Evolutionary conservation across 2,888 invertebrate genomes (phyloP).

Genomic region (Heliconius charithonia): DNA sequence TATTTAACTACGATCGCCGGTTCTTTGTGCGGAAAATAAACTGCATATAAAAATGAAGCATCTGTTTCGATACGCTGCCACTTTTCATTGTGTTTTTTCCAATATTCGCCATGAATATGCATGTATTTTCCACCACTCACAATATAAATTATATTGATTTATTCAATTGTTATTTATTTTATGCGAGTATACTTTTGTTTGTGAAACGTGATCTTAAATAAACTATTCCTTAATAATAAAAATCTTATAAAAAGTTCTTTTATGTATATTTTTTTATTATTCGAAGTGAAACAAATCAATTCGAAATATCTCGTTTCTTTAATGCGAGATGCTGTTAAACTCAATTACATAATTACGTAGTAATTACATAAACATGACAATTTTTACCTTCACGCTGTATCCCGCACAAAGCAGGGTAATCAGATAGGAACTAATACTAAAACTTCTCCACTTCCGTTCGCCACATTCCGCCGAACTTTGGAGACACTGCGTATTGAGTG

Average conservation of each 20-base stretch:
- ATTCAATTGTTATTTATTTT: conserved; percentile 22
- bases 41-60: conserved; percentile 5
- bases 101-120: conserved; percentile 27
- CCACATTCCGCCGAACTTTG: no score
- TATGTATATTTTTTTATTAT: not conserved
- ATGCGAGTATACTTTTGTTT: conserved; percentile 7
- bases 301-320: no score
- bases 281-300: not conserved
- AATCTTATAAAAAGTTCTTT: no score
- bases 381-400: no score
- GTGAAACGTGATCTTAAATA: conserved; percentile 7
- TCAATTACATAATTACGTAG: no score
- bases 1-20: conserved; percentile 33
- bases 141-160: conserved; percentile 21
- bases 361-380: no score
- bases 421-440: no score
- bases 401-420: no score
- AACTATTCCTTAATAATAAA: not conserved
- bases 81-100: conserved; percentile 22
- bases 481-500: no score
- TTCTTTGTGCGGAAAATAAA: conserved; percentile 10
- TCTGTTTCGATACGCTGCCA: conserved; percentile 16
- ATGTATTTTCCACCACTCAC: conserved; percentile 19
- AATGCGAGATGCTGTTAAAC: no score
- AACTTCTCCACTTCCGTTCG: no score